Conservation (phyloP, 2,888 invertebrate genomes). For the Rhagium mordax region DNA sequence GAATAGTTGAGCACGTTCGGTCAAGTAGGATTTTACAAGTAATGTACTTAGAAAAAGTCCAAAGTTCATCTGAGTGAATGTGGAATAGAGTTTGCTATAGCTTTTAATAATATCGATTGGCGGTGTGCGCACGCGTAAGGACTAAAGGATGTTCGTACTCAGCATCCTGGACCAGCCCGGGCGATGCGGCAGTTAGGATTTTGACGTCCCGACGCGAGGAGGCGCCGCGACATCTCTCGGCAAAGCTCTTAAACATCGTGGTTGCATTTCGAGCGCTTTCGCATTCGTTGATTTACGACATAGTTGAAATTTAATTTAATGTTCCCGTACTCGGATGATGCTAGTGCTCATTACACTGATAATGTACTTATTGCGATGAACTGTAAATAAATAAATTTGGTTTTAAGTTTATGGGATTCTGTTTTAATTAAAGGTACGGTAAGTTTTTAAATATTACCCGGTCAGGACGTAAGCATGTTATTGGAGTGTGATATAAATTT, state of each 20-base stretch:
- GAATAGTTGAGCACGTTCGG: slow-evolving; percentile 24
- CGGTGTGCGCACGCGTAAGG: slow-evolving; percentile 62
- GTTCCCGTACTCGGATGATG: neutral
- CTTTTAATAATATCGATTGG: slow-evolving; percentile 66
- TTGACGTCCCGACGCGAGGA: slow-evolving; percentile 59
- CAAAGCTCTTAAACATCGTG: slow-evolving; percentile 42
- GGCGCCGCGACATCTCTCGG: slow-evolving; percentile 50
- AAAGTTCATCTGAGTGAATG: slow-evolving; percentile 40
- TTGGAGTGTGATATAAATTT: no score
- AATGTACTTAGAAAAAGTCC: slow-evolving; percentile 36
- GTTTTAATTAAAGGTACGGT: slow-evolving; percentile 2
- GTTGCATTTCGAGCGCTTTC: slow-evolving; percentile 14
- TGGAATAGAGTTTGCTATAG: slow-evolving; percentile 35
- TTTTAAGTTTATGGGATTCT: neutral
- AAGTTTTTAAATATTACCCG: neutral
- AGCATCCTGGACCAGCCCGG: slow-evolving; percentile 69
- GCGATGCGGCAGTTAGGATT: slow-evolving; percentile 68
- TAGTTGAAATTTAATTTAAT: neutral
- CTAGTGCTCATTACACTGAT: neutral
- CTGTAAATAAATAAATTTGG: neutral
- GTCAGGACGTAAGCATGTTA: no score
- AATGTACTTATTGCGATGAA: neutral
- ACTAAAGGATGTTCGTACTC: slow-evolving; percentile 65
- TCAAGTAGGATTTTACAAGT: slow-evolving; percentile 36
- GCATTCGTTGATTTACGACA: neutral